A percentile compares a stretch with the other conserved stretches of the same genome.
These are phyloP conservation scores for Eulemur mongoz DNA, from an alignment of 2,797 vertebrate species.

Conservation along the genomic window DNA sequence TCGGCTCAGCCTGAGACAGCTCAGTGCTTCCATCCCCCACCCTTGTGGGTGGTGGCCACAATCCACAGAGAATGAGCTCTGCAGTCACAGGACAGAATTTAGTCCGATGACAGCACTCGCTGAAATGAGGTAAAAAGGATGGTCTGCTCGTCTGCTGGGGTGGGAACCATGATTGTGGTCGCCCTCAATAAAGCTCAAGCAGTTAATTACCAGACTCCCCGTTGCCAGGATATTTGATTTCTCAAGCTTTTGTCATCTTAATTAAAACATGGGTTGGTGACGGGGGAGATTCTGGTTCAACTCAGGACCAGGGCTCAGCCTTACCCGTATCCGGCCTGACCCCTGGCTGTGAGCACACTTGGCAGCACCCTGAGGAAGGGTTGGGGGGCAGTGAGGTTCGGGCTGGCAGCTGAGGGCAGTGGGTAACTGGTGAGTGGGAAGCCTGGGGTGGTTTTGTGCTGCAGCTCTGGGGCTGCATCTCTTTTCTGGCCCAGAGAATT, in stretches of 20 bases:
- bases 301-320: not conserved
- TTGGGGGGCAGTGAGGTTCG: not conserved
- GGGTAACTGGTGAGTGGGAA: not conserved
- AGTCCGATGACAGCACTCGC: accelerated
- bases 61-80: not conserved
- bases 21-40: not conserved
- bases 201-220: too few relatives aligned
- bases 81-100: accelerated
- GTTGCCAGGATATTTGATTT: too few relatives aligned
- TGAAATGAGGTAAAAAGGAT: too few relatives aligned
- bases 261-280: not conserved
- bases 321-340: too few relatives aligned
- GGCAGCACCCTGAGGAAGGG: not conserved
- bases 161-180: not conserved
- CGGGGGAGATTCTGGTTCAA: not conserved
- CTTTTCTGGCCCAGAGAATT: too few relatives aligned
- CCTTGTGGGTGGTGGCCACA: not conserved
- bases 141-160: not conserved
- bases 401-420: not conserved
- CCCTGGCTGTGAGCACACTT: not conserved
- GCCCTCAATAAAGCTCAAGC: not conserved
- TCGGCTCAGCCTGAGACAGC: not conserved
- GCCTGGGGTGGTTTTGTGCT: not conserved
- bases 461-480: not conserved
- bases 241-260: not conserved